Evolutionary conservation across 2,888 invertebrate genomes (phyloP), one percentile per base, ranked within the genome.

Genomic region (Ceramica pisi): DNA sequence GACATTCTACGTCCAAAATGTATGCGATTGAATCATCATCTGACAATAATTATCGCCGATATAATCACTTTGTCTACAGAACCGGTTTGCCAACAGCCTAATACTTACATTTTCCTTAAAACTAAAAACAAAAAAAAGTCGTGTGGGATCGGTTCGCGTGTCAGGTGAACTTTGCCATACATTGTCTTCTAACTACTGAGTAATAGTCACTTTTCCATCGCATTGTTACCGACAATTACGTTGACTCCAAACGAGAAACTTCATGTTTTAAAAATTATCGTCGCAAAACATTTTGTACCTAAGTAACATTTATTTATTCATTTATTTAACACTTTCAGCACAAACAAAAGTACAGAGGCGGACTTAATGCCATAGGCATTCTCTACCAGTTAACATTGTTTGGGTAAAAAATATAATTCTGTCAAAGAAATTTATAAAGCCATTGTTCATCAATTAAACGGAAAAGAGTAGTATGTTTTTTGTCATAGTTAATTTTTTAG

Each of bases 101-200:
- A 56, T 35, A 51, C 78, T 71, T 53, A 81, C 48, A 65, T 80
- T 78, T 68, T 66, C 56, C 63, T 72, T 66, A 56, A 80, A 78
- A 68, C 57, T 81, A 14, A 53, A 48, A 55, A 19, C 71, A 79
- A 75, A 67, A 77, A 60, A 75, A 48, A 56, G 41, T n/a, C 55
- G 38, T 78, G 77, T 85, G 86, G 70, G 80, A 77, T 60, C 71
- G 6, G 48, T 31, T 83, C 67, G 78, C 79, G 71, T 81, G 81
- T 71, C 66, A 67, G 70, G 55, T 83, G 82, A 81, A 73, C 87
- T 83, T 76, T 80, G 80, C 75, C 82, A 74, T 73, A 78, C 77
- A 86, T 86, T 85, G 84, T 85, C 50, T 68, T 23, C 70, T 61
- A 73, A 59, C 56, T 66, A 23, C 71, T 63, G 67, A 59, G 41